Percentiles rank a stretch among this genome's conserved stretches.
These are phyloP conservation scores for Euclidia mi DNA, from an alignment of 2,888 invertebrate genomes.

Conservation along the genomic window DNA sequence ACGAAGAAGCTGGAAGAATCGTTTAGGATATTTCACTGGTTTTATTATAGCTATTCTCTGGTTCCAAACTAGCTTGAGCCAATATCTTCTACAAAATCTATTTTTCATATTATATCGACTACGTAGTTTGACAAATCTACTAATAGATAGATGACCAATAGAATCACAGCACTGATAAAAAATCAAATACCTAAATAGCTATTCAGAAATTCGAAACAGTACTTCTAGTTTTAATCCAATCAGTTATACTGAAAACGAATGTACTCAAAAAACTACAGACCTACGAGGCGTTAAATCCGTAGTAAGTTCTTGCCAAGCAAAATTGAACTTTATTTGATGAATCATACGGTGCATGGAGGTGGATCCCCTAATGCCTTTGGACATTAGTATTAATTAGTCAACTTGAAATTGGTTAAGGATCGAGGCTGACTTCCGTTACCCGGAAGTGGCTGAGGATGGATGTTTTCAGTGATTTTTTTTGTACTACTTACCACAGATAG, in stretches of 20 bases:
- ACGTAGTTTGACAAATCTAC: too few relatives aligned
- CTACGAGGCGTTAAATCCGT: slow-evolving; percentile 33
- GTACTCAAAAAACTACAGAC: slow-evolving; percentile 20
- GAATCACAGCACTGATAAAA: too few relatives aligned
- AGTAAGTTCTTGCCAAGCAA: slow-evolving; percentile 5
- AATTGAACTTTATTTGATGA: slow-evolving; percentile 5
- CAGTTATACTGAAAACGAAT: slow-evolving; percentile 9
- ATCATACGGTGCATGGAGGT: background rate
- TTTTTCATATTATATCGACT: too few relatives aligned
- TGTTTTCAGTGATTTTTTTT: background rate
- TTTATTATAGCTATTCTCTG: too few relatives aligned
- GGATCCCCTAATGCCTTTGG: background rate
- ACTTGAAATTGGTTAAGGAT: slow-evolving; percentile 10
- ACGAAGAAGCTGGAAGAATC: too few relatives aligned
- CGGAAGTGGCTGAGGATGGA: slow-evolving; percentile 14
- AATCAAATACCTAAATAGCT: too few relatives aligned
- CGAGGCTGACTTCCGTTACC: slow-evolving; percentile 15
- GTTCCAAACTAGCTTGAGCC: too few relatives aligned
- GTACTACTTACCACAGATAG: too few relatives aligned
- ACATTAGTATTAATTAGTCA: slow-evolving; percentile 16
- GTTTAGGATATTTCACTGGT: too few relatives aligned
- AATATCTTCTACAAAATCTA: too few relatives aligned
- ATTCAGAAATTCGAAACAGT: too few relatives aligned
- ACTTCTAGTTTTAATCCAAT: background rate
- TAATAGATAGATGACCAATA: too few relatives aligned